phyloP scores from a whole-genome alignment of 1,140 invertebrate species.

The Drosophila funebris region DNA sequence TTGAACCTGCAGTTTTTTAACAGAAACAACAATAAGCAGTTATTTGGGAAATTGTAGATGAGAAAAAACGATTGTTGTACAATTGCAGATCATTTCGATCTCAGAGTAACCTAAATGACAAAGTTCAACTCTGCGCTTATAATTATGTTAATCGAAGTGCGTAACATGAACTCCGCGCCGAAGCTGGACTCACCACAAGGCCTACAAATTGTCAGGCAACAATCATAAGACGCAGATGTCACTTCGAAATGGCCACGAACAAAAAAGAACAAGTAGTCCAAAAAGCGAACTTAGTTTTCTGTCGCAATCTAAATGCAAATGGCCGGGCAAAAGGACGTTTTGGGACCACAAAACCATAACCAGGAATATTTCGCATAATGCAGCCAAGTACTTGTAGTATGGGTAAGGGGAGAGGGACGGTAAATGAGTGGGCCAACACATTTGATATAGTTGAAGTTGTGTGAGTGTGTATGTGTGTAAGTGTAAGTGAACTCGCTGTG shows the following conservation, averaged over 20 bases:
- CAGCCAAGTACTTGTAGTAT: constrained; percentile 20
- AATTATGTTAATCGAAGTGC: constrained; percentile 70
- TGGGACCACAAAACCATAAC: constrained; percentile 74
- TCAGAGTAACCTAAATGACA: neutral
- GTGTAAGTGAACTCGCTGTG: constrained; percentile 18
- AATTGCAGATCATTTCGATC: neutral
- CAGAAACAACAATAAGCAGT: too few relatives aligned
- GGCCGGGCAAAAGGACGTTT: constrained; percentile 60
- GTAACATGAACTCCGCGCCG: constrained; percentile 52
- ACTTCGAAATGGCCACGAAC: constrained; percentile 35
- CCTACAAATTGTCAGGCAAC: constrained; percentile 70
- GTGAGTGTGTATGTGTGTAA: constrained; percentile 24
- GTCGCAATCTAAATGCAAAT: constrained; percentile 80
- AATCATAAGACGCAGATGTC: constrained; percentile 67
- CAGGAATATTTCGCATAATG: constrained; percentile 78
- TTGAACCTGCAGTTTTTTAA: too few relatives aligned
- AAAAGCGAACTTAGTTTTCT: constrained; percentile 12
- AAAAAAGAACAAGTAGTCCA: constrained; percentile 1
- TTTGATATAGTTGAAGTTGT: constrained; percentile 30
- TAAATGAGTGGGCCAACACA: constrained; percentile 57
- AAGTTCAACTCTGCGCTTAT: constrained; percentile 49
- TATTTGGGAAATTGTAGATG: neutral
- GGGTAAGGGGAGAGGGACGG: neutral
- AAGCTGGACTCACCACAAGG: constrained; percentile 37
- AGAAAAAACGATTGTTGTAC: neutral